A percentile compares a stretch with the other conserved stretches of the same genome.
phyloP scores from a whole-genome alignment of 64 coral and sea anemone genomes.

The Montipora efflorescens region DNA sequence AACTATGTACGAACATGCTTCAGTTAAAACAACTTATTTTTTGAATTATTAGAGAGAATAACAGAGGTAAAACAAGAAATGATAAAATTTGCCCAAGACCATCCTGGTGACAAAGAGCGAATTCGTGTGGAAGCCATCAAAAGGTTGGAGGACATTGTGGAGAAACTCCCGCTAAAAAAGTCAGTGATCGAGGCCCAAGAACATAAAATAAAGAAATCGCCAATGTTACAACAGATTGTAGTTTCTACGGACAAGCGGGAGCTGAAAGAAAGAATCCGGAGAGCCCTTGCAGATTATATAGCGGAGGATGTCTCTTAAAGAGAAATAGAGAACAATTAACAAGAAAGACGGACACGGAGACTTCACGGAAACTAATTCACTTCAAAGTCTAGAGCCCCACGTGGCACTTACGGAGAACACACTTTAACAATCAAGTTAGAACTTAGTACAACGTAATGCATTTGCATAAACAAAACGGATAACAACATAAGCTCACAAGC shows the following conservation, averaged over 20 bases:
- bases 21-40: neutral
- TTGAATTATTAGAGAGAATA: conserved; percentile 68
- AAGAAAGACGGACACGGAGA: neutral
- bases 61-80: conserved; percentile 78
- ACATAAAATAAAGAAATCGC: conserved; percentile 80
- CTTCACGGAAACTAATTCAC: neutral
- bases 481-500: no score
- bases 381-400: neutral
- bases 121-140: conserved; percentile 80
- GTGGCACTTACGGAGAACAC: neutral
- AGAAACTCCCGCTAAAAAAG: conserved; percentile 78
- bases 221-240: conserved; percentile 75
- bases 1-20: no score
- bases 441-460: neutral
- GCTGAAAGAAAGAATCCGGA: conserved; percentile 76
- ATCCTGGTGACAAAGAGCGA: conserved; percentile 79
- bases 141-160: conserved; percentile 80
- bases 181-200: conserved; percentile 75
- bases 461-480: conserved; percentile 19
- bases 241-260: conserved; percentile 59
- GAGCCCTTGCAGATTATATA: conserved; percentile 88
- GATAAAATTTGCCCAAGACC: conserved; percentile 86
- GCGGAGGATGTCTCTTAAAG: conserved; percentile 73
- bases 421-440: no score
- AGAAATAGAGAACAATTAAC: neutral